These are phyloP conservation scores for Octopus sinensis DNA, from an alignment of 1,140 invertebrate genomes.

Conservation along the genomic window DNA sequence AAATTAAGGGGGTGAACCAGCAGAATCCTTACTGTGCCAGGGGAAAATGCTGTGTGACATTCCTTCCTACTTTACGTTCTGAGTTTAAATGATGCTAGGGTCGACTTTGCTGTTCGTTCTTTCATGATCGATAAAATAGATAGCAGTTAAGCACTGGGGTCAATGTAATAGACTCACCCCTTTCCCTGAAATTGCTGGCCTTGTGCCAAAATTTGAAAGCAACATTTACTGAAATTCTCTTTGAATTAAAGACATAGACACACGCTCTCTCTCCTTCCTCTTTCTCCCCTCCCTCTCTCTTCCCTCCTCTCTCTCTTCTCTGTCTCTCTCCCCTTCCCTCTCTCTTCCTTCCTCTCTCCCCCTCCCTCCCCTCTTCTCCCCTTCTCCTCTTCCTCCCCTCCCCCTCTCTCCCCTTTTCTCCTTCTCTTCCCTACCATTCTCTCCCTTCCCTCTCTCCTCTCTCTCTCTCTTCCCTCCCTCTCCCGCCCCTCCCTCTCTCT, in stretches of 20 bases:
- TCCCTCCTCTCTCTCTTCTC: neutral
- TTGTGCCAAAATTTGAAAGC: too few relatives aligned
- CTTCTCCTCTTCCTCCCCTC: neutral
- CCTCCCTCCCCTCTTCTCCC: neutral
- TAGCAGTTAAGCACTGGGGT: too few relatives aligned
- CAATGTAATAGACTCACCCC: too few relatives aligned
- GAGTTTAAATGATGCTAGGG: too few relatives aligned
- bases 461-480: neutral
- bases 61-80: too few relatives aligned
- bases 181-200: too few relatives aligned
- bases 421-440: neutral
- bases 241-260: neutral
- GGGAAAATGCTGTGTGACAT: too few relatives aligned
- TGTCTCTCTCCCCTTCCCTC: neutral
- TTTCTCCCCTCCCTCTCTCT: neutral
- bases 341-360: neutral
- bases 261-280: neutral
- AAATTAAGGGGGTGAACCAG: too few relatives aligned
- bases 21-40: too few relatives aligned
- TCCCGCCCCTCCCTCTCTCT: neutral
- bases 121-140: too few relatives aligned
- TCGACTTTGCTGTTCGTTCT: too few relatives aligned
- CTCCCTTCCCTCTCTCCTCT: neutral
- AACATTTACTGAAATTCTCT: too few relatives aligned
- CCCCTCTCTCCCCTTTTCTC: neutral